These are phyloP conservation scores for Octodon degus DNA, from an alignment of 2,113 vertebrate genomes.

Conservation along the genomic window DNA sequence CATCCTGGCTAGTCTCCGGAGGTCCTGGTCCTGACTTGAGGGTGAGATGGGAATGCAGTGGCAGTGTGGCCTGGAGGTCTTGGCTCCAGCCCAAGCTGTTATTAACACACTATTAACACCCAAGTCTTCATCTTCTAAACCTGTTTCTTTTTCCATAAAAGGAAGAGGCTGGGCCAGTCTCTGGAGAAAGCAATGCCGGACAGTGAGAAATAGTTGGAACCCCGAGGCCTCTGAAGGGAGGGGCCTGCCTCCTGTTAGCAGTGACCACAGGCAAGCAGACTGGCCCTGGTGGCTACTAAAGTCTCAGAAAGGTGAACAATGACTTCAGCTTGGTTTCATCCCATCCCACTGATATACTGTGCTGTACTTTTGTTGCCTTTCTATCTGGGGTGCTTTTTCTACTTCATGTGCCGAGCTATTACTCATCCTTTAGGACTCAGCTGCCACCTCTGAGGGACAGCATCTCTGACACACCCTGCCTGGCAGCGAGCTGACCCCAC, in stretches of 20 bases:
- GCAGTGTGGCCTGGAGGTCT: background rate
- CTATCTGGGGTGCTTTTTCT: background rate
- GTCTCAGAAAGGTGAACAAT: background rate
- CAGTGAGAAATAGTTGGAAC: background rate
- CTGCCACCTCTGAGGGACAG: background rate
- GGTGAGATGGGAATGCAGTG: background rate
- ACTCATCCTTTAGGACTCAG: background rate
- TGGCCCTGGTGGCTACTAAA: background rate
- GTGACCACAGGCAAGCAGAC: background rate
- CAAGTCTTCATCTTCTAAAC: background rate
- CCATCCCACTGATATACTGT: background rate
- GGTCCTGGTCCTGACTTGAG: background rate
- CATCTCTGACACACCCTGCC: background rate
- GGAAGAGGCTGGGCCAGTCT: background rate
- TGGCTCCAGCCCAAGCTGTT: background rate
- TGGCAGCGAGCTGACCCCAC: background rate
- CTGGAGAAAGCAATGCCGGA: background rate
- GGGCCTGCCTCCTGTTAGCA: background rate
- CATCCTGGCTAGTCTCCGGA: background rate
- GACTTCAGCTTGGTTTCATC: background rate
- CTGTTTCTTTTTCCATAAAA: constrained; percentile 51
- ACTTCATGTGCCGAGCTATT: background rate
- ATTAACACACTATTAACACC: background rate
- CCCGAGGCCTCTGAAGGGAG: background rate
- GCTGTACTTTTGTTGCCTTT: background rate